Conservation (phyloP, 1,140 invertebrate species). For the Lepidurus arcticus region DNA sequence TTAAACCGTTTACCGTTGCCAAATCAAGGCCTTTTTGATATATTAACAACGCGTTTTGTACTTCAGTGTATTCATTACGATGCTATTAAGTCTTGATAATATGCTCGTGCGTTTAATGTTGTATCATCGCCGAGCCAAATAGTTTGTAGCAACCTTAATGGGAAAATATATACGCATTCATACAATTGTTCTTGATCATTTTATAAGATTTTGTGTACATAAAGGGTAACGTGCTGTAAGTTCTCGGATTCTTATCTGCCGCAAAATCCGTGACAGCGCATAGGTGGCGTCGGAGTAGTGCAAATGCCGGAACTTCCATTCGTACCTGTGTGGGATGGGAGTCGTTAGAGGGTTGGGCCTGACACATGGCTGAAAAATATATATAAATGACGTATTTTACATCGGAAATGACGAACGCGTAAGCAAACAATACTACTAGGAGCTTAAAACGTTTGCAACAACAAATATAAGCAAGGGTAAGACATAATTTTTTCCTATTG, state of each 20-base stretch:
- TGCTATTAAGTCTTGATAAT: background rate
- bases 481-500: background rate
- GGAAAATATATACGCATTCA: too few relatives aligned
- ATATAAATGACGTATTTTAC: constrained; percentile 15
- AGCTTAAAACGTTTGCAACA: background rate
- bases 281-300: constrained; percentile 13
- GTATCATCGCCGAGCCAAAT: too few relatives aligned
- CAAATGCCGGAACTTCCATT: background rate
- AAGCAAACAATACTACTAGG: background rate
- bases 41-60: background rate
- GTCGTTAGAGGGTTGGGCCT: constrained; percentile 17
- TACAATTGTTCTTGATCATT: too few relatives aligned
- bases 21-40: background rate
- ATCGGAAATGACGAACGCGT: constrained; percentile 2
- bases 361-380: constrained; percentile 19
- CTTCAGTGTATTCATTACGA: background rate
- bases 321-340: constrained; percentile 2
- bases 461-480: background rate
- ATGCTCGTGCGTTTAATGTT: too few relatives aligned
- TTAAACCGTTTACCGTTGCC: background rate
- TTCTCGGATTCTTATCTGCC: too few relatives aligned
- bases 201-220: too few relatives aligned
- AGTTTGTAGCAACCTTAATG: too few relatives aligned
- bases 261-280: background rate
- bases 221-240: too few relatives aligned